Evolutionary conservation across 2,888 invertebrate species (phyloP).

Genomic region (Ecliptopera silaceata): DNA sequence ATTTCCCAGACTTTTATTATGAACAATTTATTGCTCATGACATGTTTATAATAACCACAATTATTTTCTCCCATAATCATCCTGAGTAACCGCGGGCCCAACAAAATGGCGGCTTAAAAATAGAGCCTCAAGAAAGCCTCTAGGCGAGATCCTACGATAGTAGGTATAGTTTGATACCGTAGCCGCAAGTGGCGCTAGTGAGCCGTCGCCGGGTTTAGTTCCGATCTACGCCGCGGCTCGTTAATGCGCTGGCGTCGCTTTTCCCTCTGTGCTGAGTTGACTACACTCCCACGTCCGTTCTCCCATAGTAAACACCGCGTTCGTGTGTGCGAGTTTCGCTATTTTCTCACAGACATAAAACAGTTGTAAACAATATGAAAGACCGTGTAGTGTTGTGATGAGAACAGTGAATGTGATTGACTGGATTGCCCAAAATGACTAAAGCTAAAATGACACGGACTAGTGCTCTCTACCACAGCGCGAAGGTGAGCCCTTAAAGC

Average conservation of each 20-base stretch:
- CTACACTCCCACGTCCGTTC: conserved; percentile 76
- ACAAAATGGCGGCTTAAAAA: conserved; percentile 74
- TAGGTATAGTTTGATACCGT: conserved; percentile 49
- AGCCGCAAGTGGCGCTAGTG: conserved; percentile 56
- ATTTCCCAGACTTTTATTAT: conserved; percentile 27
- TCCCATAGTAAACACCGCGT: conserved; percentile 74
- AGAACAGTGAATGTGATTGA: conserved; percentile 61
- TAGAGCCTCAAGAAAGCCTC: conserved; percentile 44
- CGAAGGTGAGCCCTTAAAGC: conserved; percentile 84
- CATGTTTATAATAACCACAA: conserved; percentile 54
- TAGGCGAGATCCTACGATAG: conserved; percentile 28
- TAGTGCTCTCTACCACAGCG: conserved; percentile 88
- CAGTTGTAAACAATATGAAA: conserved; percentile 61
- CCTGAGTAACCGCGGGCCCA: conserved; percentile 52
- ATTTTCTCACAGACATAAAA: conserved; percentile 57
- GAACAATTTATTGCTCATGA: conserved; percentile 37
- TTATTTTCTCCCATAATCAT: conserved; percentile 45
- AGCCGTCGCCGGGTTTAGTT: conserved; percentile 55
- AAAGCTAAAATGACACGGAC: conserved; percentile 82
- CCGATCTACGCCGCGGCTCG: conserved; percentile 57
- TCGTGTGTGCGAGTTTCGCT: conserved; percentile 53
- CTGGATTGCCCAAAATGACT: conserved; percentile 75
- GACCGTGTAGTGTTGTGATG: conserved; percentile 60
- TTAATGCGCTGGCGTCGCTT: conserved; percentile 56
- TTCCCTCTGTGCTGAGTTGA: conserved; percentile 51